Percentiles rank a stretch among this genome's conserved stretches.
Conservation (phyloP, 2,797 vertebrate species). For the Pangasius larnaudii region DNA sequence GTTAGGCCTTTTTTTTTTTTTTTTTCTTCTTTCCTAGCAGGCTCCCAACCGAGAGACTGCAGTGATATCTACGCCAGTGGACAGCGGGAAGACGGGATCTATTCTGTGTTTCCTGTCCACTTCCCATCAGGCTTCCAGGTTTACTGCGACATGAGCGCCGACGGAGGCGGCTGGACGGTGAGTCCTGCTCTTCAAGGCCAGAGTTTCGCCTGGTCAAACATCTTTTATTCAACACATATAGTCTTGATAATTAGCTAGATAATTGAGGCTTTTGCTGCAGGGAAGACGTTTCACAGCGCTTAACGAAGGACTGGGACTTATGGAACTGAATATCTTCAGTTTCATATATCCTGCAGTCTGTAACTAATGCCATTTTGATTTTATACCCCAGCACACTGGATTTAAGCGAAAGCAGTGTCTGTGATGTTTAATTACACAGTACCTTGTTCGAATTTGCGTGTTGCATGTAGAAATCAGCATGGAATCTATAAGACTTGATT, state of each 20-base stretch:
- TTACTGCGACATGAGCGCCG: constrained; percentile 92
- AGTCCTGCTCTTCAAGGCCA: constrained; percentile 58
- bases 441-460: neutral
- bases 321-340: neutral
- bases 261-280: constrained; percentile 8
- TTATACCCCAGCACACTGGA: neutral
- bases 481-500: neutral
- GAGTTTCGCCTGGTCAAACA: neutral
- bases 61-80: constrained; percentile 84
- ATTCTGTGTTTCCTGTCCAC: constrained; percentile 89
- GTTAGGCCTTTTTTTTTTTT: neutral
- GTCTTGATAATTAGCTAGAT: constrained; percentile 17
- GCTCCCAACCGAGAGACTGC: constrained; percentile 86
- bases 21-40: constrained; percentile 61
- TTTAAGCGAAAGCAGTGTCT: neutral
- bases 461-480: neutral
- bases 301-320: neutral
- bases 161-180: constrained; percentile 94
- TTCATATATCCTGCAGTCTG: neutral
- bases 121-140: constrained; percentile 88
- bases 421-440: neutral
- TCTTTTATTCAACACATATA: constrained; percentile 8
- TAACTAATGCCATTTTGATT: neutral
- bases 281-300: neutral
- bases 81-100: constrained; percentile 83